Conservation (phyloP, 2,797 vertebrate species). For the Sebastes hubbsi region DNA sequence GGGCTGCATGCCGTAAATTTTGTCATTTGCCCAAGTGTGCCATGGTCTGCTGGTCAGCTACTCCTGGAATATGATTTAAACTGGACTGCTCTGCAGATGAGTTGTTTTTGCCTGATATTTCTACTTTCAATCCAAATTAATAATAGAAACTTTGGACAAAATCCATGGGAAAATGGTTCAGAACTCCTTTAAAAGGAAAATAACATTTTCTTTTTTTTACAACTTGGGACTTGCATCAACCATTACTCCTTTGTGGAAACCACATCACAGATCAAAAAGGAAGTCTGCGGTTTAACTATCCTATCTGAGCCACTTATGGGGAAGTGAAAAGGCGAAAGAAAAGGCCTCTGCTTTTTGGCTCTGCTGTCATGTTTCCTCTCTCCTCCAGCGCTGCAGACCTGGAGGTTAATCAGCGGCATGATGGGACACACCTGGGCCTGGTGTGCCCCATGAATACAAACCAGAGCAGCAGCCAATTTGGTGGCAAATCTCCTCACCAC, state of each 20-base stretch:
- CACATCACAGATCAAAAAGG: not conserved
- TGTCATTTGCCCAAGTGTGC: not conserved
- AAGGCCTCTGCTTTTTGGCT: not conserved
- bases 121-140: not conserved
- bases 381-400: not conserved
- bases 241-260: not conserved
- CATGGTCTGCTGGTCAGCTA: not conserved
- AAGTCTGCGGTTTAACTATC: not conserved
- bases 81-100: not conserved
- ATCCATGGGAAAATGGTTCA: not conserved
- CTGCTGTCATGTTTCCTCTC: not conserved
- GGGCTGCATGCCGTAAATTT: not conserved
- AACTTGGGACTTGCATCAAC: not conserved
- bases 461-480: not conserved
- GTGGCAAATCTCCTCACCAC: not conserved
- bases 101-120: not conserved
- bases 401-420: not conserved
- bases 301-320: not conserved
- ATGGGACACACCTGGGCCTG: not conserved
- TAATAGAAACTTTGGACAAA: not conserved
- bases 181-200: not conserved
- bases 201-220: too few species aligned
- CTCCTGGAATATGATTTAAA: not conserved
- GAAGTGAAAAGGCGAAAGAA: not conserved
- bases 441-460: not conserved